Base-by-base conservation (phyloP, 1,140 invertebrate genomes). In the Caenorhabditis brenneri region DNA sequence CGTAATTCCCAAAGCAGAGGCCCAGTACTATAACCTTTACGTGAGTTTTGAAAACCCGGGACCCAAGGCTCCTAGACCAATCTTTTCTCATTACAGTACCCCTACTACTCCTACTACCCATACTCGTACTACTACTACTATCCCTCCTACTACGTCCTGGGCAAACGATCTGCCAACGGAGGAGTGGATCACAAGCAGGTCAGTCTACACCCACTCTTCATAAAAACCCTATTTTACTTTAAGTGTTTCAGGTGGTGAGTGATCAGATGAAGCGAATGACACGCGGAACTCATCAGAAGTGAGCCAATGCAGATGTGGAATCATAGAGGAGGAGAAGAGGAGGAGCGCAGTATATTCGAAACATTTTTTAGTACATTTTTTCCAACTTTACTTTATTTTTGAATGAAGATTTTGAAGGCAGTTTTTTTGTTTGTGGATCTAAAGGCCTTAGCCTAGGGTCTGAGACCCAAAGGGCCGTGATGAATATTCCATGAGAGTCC, bases 101-200 rank as follows among this genome's bases (percentile, higher is more conserved):
- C 83, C 33, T 84, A 84, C 55, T 83, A 83, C 69, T 78, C 46
- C 24, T 80, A 51, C 12, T 83, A 83, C 31, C 58, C 58, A n/a
- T 83, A 78, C 69, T 42, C 46, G 10, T 83, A 83, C 69, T 83
- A 83, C 33, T 83, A 83, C 42, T 65, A 65, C 31, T 83, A 83
- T 31, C 65, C 82, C 16, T 83, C 42, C 1, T 83, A 83, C 24
- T 83, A 83, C 31, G 36, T 46, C 1, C 48, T 74, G 16, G 82
- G 82, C 6, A 83, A 83, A 31, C 74, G 65, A 36, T 79, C 82
- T 24, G 48, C 39, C 39, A 42, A 82, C 58, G 22, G 33, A n/a
- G 22, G 36, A 65, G 22, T 74, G 22, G 65, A 74, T 42, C 65
- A 74, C 65, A 74, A 42, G 12, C 65, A 74, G 65, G 65, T 74